Base-by-base conservation (phyloP, 2,888 invertebrate species). In the Perizoma flavofasciatum region DNA sequence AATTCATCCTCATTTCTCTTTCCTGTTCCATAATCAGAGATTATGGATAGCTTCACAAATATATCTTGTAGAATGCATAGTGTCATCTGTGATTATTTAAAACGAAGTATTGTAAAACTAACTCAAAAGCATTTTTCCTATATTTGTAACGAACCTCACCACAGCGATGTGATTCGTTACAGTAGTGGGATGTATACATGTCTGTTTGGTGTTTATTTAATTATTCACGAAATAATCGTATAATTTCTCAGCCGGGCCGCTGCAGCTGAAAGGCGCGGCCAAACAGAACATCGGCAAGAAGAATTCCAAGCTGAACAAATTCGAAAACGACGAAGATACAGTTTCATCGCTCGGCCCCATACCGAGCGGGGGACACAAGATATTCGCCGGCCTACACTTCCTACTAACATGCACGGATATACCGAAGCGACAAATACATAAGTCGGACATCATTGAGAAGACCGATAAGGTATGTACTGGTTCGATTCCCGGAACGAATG, bases 391-490 rank as follows among this genome's bases (percentile, higher is more conserved):
- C 0, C 82, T 93, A 54, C 91, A 92, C 55, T 95, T 95, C 73
- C 71, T 95, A 41, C 73, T 95, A 0, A 94, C 94, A 0, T 94
- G 94, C 65, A 93, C 93, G 0, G 90, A 93, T 9, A 77, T 89
- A 0, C 89, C 89, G 0, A 75, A 76, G 40, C 73, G 77, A 8
- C 49, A 41, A 22, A 58, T 10, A 0, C 7, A 67, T 6, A 71
- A 75, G 5, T 54, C 61, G 8, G 75, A 74, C 6, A 77, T 72
- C 51, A 69, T 55, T 32, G 58, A 34, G n/a, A 55, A 49, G 35
- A 50, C 9, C n/a, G 55, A 55, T 33, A 55, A 45, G 49, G 44
- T 45, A 49, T 9, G 7, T 37, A 37, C n/a, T 3, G 37, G 37
- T 37, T 6, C 6, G 37, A 37, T 37, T 37, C 5, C 37, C 5